Evolutionary conservation across 2,113 vertebrate genomes (phyloP), one percentile per base, ranked within the genome.

Genomic region (Caranx ignobilis): DNA sequence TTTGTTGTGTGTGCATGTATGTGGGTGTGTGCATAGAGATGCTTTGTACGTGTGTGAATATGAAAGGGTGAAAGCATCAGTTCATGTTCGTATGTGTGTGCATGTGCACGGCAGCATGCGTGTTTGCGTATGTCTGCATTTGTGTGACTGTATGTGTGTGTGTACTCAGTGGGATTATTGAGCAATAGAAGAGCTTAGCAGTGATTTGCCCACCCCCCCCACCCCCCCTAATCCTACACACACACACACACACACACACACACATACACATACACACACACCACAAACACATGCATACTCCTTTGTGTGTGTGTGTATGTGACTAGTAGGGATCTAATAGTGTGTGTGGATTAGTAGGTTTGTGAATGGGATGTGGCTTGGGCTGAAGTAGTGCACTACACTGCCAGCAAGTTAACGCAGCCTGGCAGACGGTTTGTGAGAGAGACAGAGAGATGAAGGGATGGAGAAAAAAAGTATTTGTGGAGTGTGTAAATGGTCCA

Each of bases 101-200:
- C 19, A 10, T 31, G 62, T 69, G 60, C 72, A 37, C 5, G 39
- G 77, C 26, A 66, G 71, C 57, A 66, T 31, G 52, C 13, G 35
- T 71, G 73, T 81, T 54, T 73, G 62, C 48, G 67, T 75, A 75
- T 86, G 68, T 88, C 71, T 13, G 39, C 43, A 26, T 50, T 47
- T 86, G 77, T 75, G 68, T 71, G 63, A 81, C 61, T 80, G 64
- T 74, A 19, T 71, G n/a, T 84, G 68, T 80, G 87, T 81, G 73
- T 81, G 77, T 90, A 83, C 80, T 90, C 85, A 63, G 72, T 81
- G 56, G 90, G 91, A 94, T 94, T 95, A 93, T 88, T 83, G 74
- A 91, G 92, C 92, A 93, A 90, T 92, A 91, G 89, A 93, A 83
- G 67, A 90, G 90, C 67, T 94, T 95, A 94, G 86, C 81, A 81